Percentiles rank a stretch among this genome's conserved stretches.
Conservation (phyloP, 2,797 vertebrate genomes). For the Eidolon dupreanum region DNA sequence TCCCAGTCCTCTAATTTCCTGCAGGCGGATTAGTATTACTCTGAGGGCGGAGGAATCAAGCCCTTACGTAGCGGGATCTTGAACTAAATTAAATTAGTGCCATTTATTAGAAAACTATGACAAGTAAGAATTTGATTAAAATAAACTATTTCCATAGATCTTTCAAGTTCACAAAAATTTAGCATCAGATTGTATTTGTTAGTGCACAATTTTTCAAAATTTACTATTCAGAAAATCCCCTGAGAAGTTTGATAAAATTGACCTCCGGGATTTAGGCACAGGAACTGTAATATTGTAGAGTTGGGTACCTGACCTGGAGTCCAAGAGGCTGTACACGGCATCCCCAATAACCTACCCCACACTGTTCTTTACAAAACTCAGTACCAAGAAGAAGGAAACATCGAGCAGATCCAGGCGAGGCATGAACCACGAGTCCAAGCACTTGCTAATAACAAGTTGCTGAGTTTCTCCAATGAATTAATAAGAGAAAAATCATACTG, state of each 20-base stretch:
- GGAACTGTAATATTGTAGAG: background rate
- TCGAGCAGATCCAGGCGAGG: background rate
- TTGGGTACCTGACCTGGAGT: background rate
- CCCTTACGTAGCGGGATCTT: background rate
- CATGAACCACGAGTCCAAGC: background rate
- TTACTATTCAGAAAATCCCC: background rate
- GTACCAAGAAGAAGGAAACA: background rate
- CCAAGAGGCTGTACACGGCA: background rate
- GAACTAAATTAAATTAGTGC: background rate
- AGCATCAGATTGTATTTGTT: background rate
- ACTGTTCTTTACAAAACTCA: background rate
- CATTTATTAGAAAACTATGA: background rate
- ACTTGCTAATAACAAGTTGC: background rate
- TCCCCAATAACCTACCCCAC: background rate
- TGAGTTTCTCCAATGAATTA: background rate
- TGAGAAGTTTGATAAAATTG: background rate
- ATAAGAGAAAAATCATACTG: background rate
- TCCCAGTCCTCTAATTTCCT: background rate
- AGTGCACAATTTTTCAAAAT: background rate
- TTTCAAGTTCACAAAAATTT: background rate
- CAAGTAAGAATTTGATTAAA: background rate
- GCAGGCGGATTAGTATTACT: background rate
- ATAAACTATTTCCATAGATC: background rate
- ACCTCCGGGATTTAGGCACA: background rate
- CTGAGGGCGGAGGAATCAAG: background rate